These are phyloP conservation scores for Periophthalmus magnuspinnatus DNA, from an alignment of 2,797 vertebrate genomes.

Conservation along the genomic window DNA sequence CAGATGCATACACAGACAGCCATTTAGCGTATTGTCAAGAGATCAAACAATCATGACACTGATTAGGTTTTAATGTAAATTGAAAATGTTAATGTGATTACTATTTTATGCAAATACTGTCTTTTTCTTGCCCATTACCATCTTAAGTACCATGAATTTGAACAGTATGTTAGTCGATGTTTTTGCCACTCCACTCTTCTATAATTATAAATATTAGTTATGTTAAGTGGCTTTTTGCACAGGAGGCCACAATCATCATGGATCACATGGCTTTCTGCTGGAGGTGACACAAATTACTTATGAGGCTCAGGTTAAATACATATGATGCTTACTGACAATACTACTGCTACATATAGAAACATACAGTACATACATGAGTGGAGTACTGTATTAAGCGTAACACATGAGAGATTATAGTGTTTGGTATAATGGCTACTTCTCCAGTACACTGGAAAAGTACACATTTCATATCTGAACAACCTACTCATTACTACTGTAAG, in stretches of 20 bases:
- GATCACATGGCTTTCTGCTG: neutral
- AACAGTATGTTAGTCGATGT: conserved; percentile 10
- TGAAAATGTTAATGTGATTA: conserved; percentile 48
- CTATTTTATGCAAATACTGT: conserved; percentile 43
- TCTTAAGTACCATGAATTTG: conserved; percentile 35
- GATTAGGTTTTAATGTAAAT: conserved; percentile 51
- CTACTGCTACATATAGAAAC: too few species aligned
- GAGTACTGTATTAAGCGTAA: too few species aligned
- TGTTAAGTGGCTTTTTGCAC: conserved; percentile 17
- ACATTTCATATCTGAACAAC: neutral
- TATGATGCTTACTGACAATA: too few species aligned
- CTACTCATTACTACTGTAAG: too few species aligned
- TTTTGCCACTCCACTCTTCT: conserved; percentile 20
- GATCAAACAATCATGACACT: conserved; percentile 40
- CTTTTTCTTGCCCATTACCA: conserved; percentile 38
- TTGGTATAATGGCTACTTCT: neutral
- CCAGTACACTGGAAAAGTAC: neutral
- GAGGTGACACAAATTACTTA: neutral
- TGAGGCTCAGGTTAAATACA: neutral
- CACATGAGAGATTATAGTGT: neutral
- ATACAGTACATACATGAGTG: too few species aligned
- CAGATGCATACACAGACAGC: conserved; percentile 15
- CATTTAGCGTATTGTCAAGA: conserved; percentile 41
- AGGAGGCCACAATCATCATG: neutral
- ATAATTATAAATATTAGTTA: conserved; percentile 25